phyloP scores from a whole-genome alignment of 1,140 invertebrate species.

The Microplitis mediator region DNA sequence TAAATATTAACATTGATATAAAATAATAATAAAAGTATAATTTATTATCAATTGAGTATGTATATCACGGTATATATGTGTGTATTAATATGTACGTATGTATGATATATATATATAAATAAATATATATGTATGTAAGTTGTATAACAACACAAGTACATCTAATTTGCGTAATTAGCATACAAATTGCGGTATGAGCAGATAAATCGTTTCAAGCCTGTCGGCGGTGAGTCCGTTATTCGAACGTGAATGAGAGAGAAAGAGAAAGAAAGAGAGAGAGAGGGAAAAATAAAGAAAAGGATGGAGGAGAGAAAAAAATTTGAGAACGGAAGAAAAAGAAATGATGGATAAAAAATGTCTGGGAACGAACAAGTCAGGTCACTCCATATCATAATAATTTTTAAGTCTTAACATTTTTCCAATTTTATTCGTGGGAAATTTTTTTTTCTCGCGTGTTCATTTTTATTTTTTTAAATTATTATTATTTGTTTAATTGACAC shows the following conservation, averaged over 20 bases:
- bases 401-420: neutral
- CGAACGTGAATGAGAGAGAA: neutral
- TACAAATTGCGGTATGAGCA: conserved; percentile 20
- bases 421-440: neutral
- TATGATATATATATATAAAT: no score
- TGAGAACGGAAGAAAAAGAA: neutral
- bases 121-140: neutral
- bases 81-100: no score
- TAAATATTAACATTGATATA: no score
- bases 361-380: neutral
- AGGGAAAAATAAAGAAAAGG: neutral
- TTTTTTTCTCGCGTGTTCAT: neutral
- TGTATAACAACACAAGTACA: conserved; percentile 10
- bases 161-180: conserved; percentile 21
- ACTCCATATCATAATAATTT: neutral
- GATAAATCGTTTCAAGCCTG: conserved; percentile 21
- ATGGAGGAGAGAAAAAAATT: neutral
- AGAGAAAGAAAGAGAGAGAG: neutral
- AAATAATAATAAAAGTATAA: no score
- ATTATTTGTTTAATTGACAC: no score
- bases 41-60: neutral
- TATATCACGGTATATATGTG: neutral
- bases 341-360: neutral
- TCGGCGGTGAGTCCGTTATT: conserved; percentile 16
- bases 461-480: no score